Conservation (phyloP, 2,888 invertebrate genomes). For the Caenorhabditis sp. region DNA sequence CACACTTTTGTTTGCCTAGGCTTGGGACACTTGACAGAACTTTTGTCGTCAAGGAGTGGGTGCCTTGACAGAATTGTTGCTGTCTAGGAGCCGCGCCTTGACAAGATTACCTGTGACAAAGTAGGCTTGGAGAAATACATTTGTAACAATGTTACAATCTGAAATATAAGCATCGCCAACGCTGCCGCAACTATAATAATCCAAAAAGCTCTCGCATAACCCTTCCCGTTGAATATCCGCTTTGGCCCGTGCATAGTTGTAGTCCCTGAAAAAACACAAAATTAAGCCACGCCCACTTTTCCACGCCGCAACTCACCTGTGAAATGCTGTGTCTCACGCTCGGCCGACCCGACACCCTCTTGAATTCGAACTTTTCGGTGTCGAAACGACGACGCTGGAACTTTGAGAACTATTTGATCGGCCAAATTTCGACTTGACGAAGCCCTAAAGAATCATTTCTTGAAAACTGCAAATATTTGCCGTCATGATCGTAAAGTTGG, state of each 20-base stretch:
- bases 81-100: not conserved
- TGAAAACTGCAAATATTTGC: not conserved
- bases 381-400: conserved; percentile 50
- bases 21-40: no score
- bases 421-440: conserved; percentile 19
- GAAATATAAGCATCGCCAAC: conserved; percentile 36
- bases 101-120: conserved; percentile 39
- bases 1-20: no score
- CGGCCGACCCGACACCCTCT: conserved; percentile 55
- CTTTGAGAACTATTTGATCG: conserved; percentile 50
- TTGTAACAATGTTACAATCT: conserved; percentile 29
- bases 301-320: no score
- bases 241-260: conserved; percentile 65
- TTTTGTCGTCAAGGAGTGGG: not conserved
- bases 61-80: not conserved
- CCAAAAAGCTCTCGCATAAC: conserved; percentile 39
- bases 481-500: not conserved
- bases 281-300: no score
- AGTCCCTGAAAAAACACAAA: conserved; percentile 46
- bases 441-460: conserved; percentile 14
- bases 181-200: conserved; percentile 28
- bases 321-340: conserved; percentile 64
- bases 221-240: conserved; percentile 53
- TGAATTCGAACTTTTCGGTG: no score
- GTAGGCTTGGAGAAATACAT: conserved; percentile 45